A percentile compares a stretch with the other conserved stretches of the same genome.
Evolutionary conservation across 2,797 vertebrate genomes (phyloP).

Genomic region (Ceyx erithaca): DNA sequence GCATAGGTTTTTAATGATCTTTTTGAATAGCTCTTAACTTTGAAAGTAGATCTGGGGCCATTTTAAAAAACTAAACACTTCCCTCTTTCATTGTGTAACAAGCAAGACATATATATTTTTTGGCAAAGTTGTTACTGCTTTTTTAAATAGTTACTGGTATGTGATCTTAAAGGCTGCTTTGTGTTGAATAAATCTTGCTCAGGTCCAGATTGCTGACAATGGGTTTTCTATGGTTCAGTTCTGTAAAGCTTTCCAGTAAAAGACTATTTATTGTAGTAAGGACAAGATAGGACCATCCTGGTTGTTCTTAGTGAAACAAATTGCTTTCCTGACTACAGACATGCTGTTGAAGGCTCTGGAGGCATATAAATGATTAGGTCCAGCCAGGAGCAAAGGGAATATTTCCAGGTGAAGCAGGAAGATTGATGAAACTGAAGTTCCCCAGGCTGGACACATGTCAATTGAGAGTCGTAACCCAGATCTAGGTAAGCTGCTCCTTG

Average conservation of each 20-base stretch:
- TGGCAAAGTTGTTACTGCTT: background rate
- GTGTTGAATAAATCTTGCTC: background rate
- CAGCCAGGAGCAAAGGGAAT: background rate
- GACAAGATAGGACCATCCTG: background rate
- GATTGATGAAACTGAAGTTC: background rate
- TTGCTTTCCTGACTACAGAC: background rate
- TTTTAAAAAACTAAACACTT: background rate
- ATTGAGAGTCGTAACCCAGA: background rate
- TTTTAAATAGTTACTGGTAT: background rate
- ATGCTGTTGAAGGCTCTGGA: background rate
- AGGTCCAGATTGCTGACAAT: background rate
- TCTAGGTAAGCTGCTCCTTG: background rate
- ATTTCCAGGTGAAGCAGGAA: background rate
- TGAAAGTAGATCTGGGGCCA: background rate
- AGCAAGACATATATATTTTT: background rate
- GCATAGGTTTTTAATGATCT: background rate
- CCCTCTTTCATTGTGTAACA: background rate
- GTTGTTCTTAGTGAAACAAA: background rate
- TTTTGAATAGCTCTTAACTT: background rate
- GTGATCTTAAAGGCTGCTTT: background rate
- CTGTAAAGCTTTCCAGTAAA: background rate
- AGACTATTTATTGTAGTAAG: background rate
- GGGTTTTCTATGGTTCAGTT: background rate
- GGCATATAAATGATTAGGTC: rapidly evolving
- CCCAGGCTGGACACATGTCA: background rate